Evolutionary conservation across 1,140 invertebrate genomes (phyloP).

Genomic region (Panulirus ornatus): DNA sequence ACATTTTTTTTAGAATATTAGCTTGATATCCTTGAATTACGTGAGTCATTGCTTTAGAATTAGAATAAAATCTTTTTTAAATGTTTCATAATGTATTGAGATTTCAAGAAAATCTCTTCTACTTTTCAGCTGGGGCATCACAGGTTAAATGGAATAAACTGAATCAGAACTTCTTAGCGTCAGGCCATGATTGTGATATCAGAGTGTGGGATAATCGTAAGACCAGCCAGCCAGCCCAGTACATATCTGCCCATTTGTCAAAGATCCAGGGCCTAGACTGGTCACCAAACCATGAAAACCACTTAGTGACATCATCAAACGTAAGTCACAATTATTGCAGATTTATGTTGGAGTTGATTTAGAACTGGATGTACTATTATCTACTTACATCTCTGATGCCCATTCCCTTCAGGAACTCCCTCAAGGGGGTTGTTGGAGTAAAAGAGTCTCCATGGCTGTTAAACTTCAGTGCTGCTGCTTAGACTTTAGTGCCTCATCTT

Average conservation of each 20-base stretch:
- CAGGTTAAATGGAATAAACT: conserved; percentile 96
- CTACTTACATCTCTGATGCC: too few species aligned
- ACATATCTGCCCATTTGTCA: conserved; percentile 94
- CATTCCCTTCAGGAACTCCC: too few species aligned
- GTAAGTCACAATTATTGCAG: conserved; percentile 42
- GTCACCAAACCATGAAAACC: conserved; percentile 77
- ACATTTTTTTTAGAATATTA: too few species aligned
- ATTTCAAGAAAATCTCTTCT: too few species aligned
- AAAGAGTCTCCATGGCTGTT: too few species aligned
- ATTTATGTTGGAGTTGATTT: not conserved
- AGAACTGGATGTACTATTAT: not conserved
- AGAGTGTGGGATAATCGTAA: conserved; percentile 97
- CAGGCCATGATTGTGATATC: conserved; percentile 96
- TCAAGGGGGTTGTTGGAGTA: too few species aligned
- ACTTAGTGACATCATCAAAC: conserved; percentile 71
- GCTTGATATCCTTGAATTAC: too few species aligned
- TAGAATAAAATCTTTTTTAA: too few species aligned
- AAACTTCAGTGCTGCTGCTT: too few species aligned
- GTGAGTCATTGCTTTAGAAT: too few species aligned
- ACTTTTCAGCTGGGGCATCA: conserved; percentile 86
- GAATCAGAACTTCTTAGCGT: conserved; percentile 90
- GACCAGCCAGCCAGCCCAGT: conserved; percentile 90
- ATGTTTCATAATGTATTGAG: too few species aligned
- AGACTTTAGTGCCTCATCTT: too few species aligned
- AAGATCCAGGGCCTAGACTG: conserved; percentile 97